Base-by-base conservation (phyloP, 2,797 vertebrate species). In the Sebastes steindachneri region DNA sequence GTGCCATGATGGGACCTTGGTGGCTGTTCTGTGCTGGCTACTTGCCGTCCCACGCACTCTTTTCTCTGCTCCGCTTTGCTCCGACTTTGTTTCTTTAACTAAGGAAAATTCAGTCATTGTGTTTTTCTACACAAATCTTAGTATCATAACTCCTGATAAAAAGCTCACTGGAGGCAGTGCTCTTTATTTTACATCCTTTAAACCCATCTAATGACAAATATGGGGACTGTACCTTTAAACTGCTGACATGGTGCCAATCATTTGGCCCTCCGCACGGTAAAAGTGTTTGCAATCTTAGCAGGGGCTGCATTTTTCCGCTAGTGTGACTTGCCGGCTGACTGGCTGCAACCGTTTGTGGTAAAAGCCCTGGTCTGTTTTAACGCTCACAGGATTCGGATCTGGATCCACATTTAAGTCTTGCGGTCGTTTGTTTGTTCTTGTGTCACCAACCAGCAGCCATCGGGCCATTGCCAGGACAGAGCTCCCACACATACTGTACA, bases 1-100 rank as follows among this genome's bases (percentile, higher is more conserved):
- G 78, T 31, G 17, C 88, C 75, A 80, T 78, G 62, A 80, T 62
- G 68, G 77, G 75, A 68, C 65, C 48, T 82, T 80, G 74, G 83
- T 48, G 77, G 66, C 66, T 75, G 62, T 65, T 80, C 54, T 58
- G 54, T 37, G 53, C 48, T 79, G 70, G 53, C 68, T 66, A 7
- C 57, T 70, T 73, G 73, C 31, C 60, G 65, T 79, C 53, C 25
- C 26, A 33, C 23, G 62, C 28, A 23, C 37, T 57, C 12, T 17
- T 29, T 45, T 45, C 41, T 17, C 41, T 45, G 41, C 41, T 41
- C 37, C 37, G 14, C 37, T 41, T 41, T 41, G 5, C 14, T 41
- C 37, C 14, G 37, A 41, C 37, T 45, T 68, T 45, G 41, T 51
- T 53, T 53, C n/a, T 53, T 53, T 53, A 53, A 53, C 51, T 53